Evolutionary conservation across 2,888 invertebrate species (phyloP), one percentile per base, ranked within the genome.

Genomic region (Morpho achilles): DNA sequence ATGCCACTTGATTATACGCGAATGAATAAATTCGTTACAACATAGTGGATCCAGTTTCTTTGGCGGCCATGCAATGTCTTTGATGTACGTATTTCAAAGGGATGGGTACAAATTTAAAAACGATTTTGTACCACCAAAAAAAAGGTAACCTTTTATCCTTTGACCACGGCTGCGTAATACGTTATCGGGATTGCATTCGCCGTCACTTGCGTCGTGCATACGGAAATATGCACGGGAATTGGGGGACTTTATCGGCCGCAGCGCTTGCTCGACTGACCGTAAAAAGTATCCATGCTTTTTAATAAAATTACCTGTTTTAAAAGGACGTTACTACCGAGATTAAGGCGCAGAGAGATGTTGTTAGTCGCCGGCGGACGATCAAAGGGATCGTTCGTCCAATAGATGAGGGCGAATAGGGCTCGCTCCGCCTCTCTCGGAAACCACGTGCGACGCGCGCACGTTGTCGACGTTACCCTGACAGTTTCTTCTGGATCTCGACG

Each of bases 271-370:
- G 80, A 79, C 80, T 84, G 82, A 80, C 81, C 84, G 80, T 82
- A 82, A 85, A 87, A 84, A 82, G 79, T 82, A 81, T 82, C 72
- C 77, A 81, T 81, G 82, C 84, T 87, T 66, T 87, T 88, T 87
- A 88, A 89, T 87, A 82, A 88, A 86, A 88, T 89, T 89, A 89
- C 89, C 85, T 87, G 87, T 88, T 89, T 89, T 89, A 87, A 89
- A 88, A 87, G 88, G 83, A 89, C 82, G 82, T 86, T 87, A 87
- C 85, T 89, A 85, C 86, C 77, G 88, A 89, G 89, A 89, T 90
- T 90, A 89, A 89, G 88, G 86, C 84, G 77, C 82, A 84, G 78
- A 84, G 82, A 81, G 82, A 87, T 82, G 83, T 89, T 84, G 87
- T 88, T 87, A 89, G 88, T 83, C 79, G 86, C 82, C 84, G 85